Base-by-base conservation (phyloP, 2,797 vertebrate species). In the Hirundo rustica region DNA sequence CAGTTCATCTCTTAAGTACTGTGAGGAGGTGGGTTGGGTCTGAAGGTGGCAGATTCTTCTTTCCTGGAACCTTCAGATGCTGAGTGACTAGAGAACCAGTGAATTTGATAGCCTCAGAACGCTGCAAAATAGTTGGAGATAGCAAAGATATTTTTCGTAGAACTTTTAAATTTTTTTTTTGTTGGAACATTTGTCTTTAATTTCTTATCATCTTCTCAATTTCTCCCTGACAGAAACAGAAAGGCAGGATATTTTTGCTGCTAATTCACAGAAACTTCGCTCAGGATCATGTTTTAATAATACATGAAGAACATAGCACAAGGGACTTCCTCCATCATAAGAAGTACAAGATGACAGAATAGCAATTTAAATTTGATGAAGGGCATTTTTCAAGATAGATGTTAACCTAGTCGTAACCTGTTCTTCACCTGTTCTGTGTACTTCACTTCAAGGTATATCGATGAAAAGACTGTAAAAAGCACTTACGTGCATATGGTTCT, bases 401-500 rank as follows among this genome's bases (percentile, higher is more conserved):
- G 8, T 65, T 81, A 94, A 45, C 13, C 19, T 80, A 16, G 21
- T 55, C 1, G 2, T 61, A 71, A 5, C 57, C 3, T 77, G 19
- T 60, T 85, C 21, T 48, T 85, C n/a, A 47, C 2, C 0, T 71
- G 5, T 54, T 79, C 11, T 71, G 29, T 50, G 16, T 72, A 42
- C 36, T 38, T 81, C 13, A 22, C 8, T 47, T 81, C 34, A 60
- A 29, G 14, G 9, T 50, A 1, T 38, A 30, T 42, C 40, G 38
- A 1, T 45, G 10, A 53, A 58, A 80, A 64, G 21, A 57, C 32
- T 65, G 16, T 60, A 29, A 45, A 47, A 83, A 70, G 27, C 17
- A 13, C 14, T 55, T 74, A 13, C 0, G 1, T 3, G 7, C 14
- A 2, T 42, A 4, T 61, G 7, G 27, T 76, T 45, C 32, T 62